phyloP scores from a whole-genome alignment of 2,113 vertebrate genomes.

The Alces alces region DNA sequence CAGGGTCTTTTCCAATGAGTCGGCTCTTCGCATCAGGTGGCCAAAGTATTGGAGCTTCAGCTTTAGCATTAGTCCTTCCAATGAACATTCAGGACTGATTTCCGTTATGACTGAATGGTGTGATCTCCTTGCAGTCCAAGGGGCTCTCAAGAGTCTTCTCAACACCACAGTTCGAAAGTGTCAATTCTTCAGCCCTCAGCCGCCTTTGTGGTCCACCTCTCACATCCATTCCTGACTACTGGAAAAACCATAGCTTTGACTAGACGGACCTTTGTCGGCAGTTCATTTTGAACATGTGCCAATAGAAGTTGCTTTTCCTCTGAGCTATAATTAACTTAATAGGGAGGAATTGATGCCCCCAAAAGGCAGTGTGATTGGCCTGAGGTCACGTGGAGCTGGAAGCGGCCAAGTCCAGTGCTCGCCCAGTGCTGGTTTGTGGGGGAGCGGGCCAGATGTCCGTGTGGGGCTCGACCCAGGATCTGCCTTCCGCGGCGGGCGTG shows the following conservation, averaged over 20 bases:
- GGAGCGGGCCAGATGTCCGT: neutral
- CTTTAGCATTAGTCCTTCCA: neutral
- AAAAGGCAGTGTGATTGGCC: neutral
- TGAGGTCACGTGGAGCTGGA: accelerated
- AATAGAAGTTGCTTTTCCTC: neutral
- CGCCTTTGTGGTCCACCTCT: neutral
- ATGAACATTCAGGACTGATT: neutral
- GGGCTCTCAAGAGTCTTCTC: neutral
- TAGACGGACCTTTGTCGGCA: neutral
- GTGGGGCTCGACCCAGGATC: accelerated
- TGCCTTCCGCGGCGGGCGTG: neutral
- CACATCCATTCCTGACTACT: neutral
- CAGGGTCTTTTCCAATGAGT: neutral
- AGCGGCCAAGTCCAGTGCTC: accelerated
- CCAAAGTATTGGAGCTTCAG: neutral
- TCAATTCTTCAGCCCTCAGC: neutral
- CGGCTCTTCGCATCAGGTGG: neutral
- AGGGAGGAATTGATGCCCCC: neutral
- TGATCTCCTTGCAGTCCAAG: neutral
- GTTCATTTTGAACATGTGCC: neutral
- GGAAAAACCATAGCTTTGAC: neutral
- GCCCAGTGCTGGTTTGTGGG: accelerated
- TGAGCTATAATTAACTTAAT: neutral
- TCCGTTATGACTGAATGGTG: neutral
- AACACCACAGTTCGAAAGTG: neutral